phyloP scores from a whole-genome alignment of 2,888 invertebrate genomes.

The Leucozona laternaria region DNA sequence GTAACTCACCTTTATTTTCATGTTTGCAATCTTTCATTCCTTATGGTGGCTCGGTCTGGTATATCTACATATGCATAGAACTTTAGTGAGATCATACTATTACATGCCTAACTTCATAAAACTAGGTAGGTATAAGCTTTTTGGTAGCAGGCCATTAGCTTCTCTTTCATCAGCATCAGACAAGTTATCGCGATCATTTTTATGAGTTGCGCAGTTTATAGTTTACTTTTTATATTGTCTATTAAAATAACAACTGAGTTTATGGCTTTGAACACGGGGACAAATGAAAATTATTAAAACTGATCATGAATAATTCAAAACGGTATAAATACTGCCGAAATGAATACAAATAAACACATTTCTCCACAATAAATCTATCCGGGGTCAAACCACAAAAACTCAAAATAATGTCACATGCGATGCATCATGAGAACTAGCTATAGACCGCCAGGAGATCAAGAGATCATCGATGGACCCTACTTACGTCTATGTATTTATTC shows the following conservation, averaged over 20 bases:
- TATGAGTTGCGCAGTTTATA: neutral
- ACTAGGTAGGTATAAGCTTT: too few species aligned
- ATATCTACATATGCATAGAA: too few species aligned
- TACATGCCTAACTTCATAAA: too few species aligned
- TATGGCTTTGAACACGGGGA: neutral
- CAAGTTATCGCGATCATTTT: neutral
- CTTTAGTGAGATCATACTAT: too few species aligned
- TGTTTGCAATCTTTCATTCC: too few species aligned
- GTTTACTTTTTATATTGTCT: neutral
- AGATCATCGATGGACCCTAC: conserved; percentile 66
- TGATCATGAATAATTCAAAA: conserved; percentile 5
- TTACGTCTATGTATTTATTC: neutral
- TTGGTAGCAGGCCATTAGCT: too few species aligned
- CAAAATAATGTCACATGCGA: conserved; percentile 33
- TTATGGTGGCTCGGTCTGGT: too few species aligned
- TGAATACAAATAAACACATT: neutral
- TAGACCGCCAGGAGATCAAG: conserved; percentile 53
- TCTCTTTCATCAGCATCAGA: too few species aligned
- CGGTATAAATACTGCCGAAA: neutral
- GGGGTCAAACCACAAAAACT: conserved; percentile 61
- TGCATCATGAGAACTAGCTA: conserved; percentile 5
- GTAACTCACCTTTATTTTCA: too few species aligned
- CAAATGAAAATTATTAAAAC: neutral
- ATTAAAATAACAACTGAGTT: neutral
- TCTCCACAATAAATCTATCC: conserved; percentile 37